These are phyloP conservation scores for Trichogramma evanescens DNA, from an alignment of 2,888 invertebrate genomes.

Conservation along the genomic window DNA sequence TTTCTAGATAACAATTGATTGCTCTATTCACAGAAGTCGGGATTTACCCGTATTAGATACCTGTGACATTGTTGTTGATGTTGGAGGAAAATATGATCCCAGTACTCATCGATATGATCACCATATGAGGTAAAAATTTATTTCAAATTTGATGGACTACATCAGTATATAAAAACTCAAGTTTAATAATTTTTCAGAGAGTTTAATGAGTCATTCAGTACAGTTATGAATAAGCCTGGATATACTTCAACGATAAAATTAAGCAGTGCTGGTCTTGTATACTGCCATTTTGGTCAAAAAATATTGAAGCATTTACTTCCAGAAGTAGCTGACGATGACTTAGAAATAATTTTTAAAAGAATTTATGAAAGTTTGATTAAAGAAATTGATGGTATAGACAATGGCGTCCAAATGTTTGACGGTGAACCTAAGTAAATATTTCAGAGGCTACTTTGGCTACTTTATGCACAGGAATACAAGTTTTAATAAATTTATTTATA, in stretches of 20 bases:
- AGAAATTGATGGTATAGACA: constrained; percentile 95
- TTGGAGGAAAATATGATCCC: constrained; percentile 80
- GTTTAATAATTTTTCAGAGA: constrained; percentile 26
- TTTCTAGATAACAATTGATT: background rate
- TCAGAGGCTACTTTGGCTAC: background rate
- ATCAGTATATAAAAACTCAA: background rate
- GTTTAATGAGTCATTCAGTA: constrained; percentile 34
- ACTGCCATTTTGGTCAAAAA: constrained; percentile 79
- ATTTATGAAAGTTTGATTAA: constrained; percentile 83
- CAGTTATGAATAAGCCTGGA: constrained; percentile 38
- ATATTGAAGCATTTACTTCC: constrained; percentile 60
- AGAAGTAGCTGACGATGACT: constrained; percentile 47
- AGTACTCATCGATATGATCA: constrained; percentile 79
- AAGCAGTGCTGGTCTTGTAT: constrained; percentile 92
- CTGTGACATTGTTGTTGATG: constrained; percentile 76
- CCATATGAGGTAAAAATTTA: constrained; percentile 65
- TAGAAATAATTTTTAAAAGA: constrained; percentile 57
- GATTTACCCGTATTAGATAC: constrained; percentile 54
- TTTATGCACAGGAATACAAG: background rate
- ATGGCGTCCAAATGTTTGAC: constrained; percentile 80
- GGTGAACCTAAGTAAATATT: constrained; percentile 53
- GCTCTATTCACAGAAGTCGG: constrained; percentile 48
- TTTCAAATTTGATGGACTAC: background rate
- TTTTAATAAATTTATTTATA: background rate
- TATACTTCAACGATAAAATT: constrained; percentile 57